Conservation (phyloP, 2,113 vertebrate genomes). For the Petrocephalus microphthalmus region DNA sequence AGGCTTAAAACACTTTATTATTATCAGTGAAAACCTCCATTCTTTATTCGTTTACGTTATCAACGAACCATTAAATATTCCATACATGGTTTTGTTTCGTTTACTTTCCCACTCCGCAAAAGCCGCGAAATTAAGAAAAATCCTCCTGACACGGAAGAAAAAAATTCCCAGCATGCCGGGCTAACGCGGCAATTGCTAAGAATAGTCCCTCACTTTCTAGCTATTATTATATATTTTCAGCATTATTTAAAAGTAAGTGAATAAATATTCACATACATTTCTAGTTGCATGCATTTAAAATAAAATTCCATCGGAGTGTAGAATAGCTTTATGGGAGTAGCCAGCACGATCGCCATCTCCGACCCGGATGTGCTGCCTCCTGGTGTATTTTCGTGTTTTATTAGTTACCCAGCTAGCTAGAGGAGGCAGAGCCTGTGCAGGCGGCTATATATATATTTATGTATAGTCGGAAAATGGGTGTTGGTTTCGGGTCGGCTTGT, state of each 20-base stretch:
- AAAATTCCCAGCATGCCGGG: background rate
- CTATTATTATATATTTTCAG: background rate
- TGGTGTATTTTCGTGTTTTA: background rate
- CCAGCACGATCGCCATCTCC: background rate
- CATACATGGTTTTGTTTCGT: background rate
- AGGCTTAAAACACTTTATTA: background rate
- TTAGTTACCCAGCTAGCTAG: conserved; percentile 7
- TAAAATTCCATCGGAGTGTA: background rate
- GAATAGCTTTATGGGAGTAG: background rate
- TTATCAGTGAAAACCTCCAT: background rate
- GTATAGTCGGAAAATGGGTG: background rate
- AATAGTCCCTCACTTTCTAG: background rate
- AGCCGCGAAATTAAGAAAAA: background rate
- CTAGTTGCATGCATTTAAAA: background rate
- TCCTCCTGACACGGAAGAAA: conserved; percentile 12
- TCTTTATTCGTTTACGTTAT: background rate
- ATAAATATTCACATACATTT: background rate
- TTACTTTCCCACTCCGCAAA: background rate
- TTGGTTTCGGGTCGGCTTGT: background rate
- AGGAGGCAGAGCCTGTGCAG: background rate
- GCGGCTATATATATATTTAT: background rate
- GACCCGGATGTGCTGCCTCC: conserved; percentile 22
- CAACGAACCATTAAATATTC: background rate
- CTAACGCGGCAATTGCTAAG: background rate
- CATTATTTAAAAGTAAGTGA: background rate